Evolutionary conservation across 2,797 vertebrate genomes (phyloP), one percentile per base, ranked within the genome.

Genomic region (Halcyon chelicuti): DNA sequence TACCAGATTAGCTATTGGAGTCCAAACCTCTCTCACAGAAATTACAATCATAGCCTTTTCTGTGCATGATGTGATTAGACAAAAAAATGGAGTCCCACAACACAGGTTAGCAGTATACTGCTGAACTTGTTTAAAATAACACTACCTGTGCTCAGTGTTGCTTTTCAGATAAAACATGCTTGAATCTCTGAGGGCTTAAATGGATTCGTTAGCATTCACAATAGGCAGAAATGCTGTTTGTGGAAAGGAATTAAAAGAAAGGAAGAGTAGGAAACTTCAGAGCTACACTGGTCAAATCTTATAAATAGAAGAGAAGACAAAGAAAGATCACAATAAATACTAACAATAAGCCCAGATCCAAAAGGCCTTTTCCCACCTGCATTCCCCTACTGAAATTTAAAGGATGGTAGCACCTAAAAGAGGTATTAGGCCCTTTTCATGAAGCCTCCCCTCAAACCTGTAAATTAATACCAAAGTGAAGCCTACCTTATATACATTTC

Each of bases 401-500:
- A 80, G 20, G 42, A 58, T 1, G 2, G 35, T 23, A 76, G 7
- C 37, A 10, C 5, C 57, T 54, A 88, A 26, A 86, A 70, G 2
- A 70, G 10, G 12, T 44, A 49, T 65, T 49, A 66, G 15, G 74
- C 20, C 8, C 28, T 49, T 17, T 70, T 60, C 12, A 40, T 23
- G 29, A 87, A 55, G 9, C 26, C 14, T 40, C 14, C 35, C 7
- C 39, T 40, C 26, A 76, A 67, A 62, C 33, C 5, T 62, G 26
- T 22, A 70, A 76, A 84, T 33, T 29, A 71, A 40, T 31, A 95
- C 26, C 20, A 80, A 70, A 86, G 18, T n/a, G 22, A 96, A 68
- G 37, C 44, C 96, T 94, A 99, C 99, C 98, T 99, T 99, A 93
- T 98, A 99, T 75, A 99, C 98, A 29, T 97, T 99, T 84, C 99